Evolutionary conservation across 2,113 vertebrate genomes (phyloP).

Genomic region (Podilymbus podiceps): DNA sequence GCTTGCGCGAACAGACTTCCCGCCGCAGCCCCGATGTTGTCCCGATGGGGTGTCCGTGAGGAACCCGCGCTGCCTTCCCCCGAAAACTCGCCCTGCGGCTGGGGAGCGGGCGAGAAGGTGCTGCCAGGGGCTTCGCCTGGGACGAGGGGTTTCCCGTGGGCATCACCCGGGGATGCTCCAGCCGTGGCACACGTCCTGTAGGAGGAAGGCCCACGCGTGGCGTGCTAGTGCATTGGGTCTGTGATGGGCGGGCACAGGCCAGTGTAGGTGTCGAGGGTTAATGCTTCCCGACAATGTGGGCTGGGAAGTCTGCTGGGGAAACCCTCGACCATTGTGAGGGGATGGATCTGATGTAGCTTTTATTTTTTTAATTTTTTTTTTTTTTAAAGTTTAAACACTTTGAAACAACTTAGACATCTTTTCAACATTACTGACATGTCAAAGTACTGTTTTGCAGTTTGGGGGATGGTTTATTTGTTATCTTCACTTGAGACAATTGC

Average conservation of each 20-base stretch:
- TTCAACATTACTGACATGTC: neutral
- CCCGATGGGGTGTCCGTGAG: neutral
- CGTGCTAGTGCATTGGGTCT: neutral
- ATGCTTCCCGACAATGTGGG: accelerated
- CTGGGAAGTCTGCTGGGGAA: neutral
- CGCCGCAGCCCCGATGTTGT: neutral
- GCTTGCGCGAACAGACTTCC: neutral
- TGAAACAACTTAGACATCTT: neutral
- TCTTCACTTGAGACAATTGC: neutral
- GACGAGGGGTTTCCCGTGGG: neutral
- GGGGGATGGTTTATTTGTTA: neutral
- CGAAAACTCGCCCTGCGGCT: neutral
- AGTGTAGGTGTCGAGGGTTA: neutral
- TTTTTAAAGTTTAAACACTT: neutral
- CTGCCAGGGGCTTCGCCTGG: neutral
- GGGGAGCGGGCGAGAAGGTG: neutral
- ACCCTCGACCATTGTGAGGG: neutral
- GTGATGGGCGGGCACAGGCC: neutral
- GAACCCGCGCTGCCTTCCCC: neutral
- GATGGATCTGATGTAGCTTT: too few relatives aligned
- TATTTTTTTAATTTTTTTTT: neutral
- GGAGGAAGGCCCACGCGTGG: neutral
- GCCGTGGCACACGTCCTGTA: neutral
- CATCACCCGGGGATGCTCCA: neutral
- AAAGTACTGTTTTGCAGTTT: neutral